Conservation (phyloP, 2,797 vertebrate species). For the Pseudochaenichthys georgianus region DNA sequence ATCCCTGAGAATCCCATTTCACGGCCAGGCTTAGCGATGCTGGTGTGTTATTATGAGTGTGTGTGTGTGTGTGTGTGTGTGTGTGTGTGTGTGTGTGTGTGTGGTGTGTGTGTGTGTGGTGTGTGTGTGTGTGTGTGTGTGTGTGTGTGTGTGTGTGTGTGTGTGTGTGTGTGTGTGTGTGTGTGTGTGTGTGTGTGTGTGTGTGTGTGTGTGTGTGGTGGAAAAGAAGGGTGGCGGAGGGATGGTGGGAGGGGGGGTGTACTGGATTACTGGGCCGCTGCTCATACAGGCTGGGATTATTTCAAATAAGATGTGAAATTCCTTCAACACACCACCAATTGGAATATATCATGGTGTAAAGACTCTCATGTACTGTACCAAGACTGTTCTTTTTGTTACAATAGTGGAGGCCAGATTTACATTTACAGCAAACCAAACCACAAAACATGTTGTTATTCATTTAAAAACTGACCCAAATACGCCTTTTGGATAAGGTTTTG, state of each 20-base stretch:
- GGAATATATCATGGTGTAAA: slow-evolving; percentile 24
- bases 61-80: too few species aligned
- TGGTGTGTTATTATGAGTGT: too few species aligned
- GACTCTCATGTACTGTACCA: background rate
- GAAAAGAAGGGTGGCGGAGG: too few species aligned
- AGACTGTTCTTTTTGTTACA: background rate
- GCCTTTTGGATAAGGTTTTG: background rate
- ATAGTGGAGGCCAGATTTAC: background rate
- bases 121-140: too few species aligned
- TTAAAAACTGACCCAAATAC: background rate
- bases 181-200: slow-evolving; percentile 28
- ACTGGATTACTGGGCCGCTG: slow-evolving; percentile 58
- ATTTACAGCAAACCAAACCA: background rate
- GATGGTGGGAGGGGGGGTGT: background rate
- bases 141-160: too few species aligned
- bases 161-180: slow-evolving; percentile 33
- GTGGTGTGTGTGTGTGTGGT: too few species aligned
- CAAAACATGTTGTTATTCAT: background rate
- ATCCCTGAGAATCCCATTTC: too few species aligned
- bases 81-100: too few species aligned
- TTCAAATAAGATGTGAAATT: slow-evolving; percentile 72
- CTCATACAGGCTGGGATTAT: slow-evolving; percentile 72
- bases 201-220: slow-evolving; percentile 27
- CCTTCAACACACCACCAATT: slow-evolving; percentile 40
- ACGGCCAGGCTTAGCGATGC: too few species aligned